A percentile compares a stretch with the other conserved stretches of the same genome.
Conservation (phyloP, 1,140 invertebrate genomes). For the Drosophila santomea region DNA sequence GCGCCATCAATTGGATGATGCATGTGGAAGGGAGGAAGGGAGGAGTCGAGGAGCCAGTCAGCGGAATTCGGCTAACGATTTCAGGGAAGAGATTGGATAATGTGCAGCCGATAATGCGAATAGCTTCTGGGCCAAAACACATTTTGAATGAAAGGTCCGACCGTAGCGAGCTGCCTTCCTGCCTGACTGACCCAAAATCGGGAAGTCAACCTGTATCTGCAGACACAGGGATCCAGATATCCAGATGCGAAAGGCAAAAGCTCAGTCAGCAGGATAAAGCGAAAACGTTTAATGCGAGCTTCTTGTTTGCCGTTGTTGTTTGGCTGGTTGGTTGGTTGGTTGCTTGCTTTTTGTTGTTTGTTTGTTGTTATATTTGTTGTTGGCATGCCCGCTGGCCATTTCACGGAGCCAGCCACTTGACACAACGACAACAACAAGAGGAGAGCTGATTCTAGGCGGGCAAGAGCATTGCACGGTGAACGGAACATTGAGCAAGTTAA, state of each 20-base stretch:
- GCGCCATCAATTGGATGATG: conserved; percentile 53
- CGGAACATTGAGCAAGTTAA: conserved; percentile 77
- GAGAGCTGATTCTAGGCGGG: conserved; percentile 12
- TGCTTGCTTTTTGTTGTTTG: conserved; percentile 6
- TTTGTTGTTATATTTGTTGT: conserved; percentile 21
- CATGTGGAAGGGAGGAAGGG: conserved; percentile 6
- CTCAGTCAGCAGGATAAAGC: conserved; percentile 76
- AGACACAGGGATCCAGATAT: neutral
- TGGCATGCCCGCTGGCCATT: conserved; percentile 25
- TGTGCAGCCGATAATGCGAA: conserved; percentile 48
- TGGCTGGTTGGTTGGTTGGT: neutral
- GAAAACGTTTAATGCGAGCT: conserved; percentile 64
- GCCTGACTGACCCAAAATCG: conserved; percentile 25
- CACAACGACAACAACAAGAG: conserved; percentile 31
- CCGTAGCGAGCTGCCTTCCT: conserved; percentile 5
- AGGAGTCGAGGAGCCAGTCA: conserved; percentile 1
- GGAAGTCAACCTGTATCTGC: conserved; percentile 26
- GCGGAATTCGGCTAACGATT: neutral
- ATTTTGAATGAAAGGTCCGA: conserved; percentile 15
- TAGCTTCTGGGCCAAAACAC: neutral
- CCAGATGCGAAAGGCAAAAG: conserved; percentile 22
- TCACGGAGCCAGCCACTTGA: conserved; percentile 51
- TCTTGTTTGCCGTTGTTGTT: conserved; percentile 30
- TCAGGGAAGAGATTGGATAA: conserved; percentile 9
- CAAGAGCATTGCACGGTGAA: conserved; percentile 31